Base-by-base conservation (phyloP, 1,140 invertebrate species). In the Drosophila albomicans region DNA sequence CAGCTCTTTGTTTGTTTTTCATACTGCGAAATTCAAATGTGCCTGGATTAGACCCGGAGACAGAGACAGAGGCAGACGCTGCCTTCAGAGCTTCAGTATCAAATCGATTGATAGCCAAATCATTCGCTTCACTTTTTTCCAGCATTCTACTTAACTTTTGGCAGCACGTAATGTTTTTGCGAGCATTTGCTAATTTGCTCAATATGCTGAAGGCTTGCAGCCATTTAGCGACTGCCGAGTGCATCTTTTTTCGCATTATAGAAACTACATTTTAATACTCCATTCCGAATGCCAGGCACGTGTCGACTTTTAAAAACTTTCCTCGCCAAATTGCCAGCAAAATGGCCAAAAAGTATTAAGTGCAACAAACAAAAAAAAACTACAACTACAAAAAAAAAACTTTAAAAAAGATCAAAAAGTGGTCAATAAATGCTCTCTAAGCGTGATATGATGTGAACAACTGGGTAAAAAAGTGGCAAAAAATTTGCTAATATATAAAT, bases 221-320 rank as follows among this genome's bases (percentile, higher is more conserved):
- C 43, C 64, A 68, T 68, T 74, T 69, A 72, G 59, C 16, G 52
- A 52, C 35, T 64, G 52, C 25, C 62, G 38, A 75, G 67, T 71
- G 67, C 65, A 70, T 61, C 51, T 43, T 45, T 75, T 25, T 56
- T 38, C 11, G 32, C 46, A 61, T 52, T 67, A 59, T 57, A 30
- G 28, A 58, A 75, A 71, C 67, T 71, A 59, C 28, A 71, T 64
- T 75, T 75, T 75, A 75, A 75, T 75, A 64, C 45, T 35, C 45
- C 54, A 35, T 30, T 71, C 30, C n/a, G 28, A 58, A 73, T 51
- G 30, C 75, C 43, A 51, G 51, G 75, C 75, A 78, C 75, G 75
- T 74, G 65, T 69, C 45, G 61, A 43, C 58, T 58, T 75, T 64
- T 71, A 52, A 30, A 49, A 65, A 58, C 38, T 63, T 73, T 56